Base-by-base conservation (phyloP, 2,888 invertebrate genomes). In the Venusia cambrica region DNA sequence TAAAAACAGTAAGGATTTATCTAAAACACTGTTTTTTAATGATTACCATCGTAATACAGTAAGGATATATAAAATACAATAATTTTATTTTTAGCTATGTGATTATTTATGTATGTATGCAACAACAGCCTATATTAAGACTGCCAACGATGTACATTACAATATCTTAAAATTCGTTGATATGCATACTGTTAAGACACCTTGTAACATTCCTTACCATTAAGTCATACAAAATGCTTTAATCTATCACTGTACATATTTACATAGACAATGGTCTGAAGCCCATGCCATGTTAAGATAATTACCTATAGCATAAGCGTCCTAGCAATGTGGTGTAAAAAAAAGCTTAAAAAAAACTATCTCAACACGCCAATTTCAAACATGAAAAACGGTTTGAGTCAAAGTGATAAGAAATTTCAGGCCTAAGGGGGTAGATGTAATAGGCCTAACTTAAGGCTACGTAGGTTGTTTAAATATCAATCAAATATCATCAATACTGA, bases 131-230 rank as follows among this genome's bases (percentile, higher is more conserved):
- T 44, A 40, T 36, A 38, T 35, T 37, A 38, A 13, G 32, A 45
- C 30, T 31, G 39, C 42, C 46, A 49, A 49, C 42, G 44, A 38
- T 40, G 34, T 43, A 47, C 35, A 49, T 38, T 27, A 45, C 26
- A 38, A 44, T 44, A 60, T 68, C 67, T 73, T 78, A 80, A 71
- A 71, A 71, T 81, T 85, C 80, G 83, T 83, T 85, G 85, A 85
- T 85, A 85, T 85, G 85, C 85, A 85, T 85, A 80, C 76, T 80
- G 73, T 68, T 83, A 85, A 85, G 85, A 85, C 85, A 85, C 85
- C 81, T 81, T 84, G 85, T 79, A 83, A 66, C 76, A 71, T 77
- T 64, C 42, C 74, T 73, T 75, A 74, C 62, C 55, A 63, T 70
- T 74, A n/a, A 70, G 62, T 63, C 64, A 76, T 79, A 78, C 57